These are phyloP conservation scores for Anticlea derivata DNA, from an alignment of 2,888 invertebrate genomes.

Conservation along the genomic window DNA sequence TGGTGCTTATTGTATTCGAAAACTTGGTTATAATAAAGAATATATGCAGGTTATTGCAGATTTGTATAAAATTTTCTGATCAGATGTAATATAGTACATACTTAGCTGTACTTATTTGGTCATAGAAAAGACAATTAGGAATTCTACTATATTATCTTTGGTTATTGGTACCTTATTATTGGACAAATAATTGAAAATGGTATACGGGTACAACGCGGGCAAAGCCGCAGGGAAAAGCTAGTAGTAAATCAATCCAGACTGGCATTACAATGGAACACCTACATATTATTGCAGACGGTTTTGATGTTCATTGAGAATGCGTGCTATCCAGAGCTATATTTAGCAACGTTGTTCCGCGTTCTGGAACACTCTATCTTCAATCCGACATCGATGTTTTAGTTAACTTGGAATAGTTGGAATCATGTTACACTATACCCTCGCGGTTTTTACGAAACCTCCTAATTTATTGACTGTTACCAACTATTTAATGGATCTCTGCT, in stretches of 20 bases:
- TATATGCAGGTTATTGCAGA: no score
- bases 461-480: conserved; percentile 27
- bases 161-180: no score
- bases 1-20: no score
- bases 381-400: conserved; percentile 26
- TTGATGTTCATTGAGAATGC: conserved; percentile 34
- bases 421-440: conserved; percentile 27
- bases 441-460: conserved; percentile 29
- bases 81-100: no score
- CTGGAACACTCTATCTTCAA: conserved; percentile 42
- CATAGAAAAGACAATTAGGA: no score
- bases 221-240: no score
- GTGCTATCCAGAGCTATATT: conserved; percentile 68
- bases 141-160: no score
- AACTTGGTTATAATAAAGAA: no score
- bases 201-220: no score
- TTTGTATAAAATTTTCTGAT: no score
- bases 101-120: no score
- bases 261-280: neutral
- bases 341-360: conserved; percentile 51
- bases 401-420: conserved; percentile 18
- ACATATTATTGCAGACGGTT: neutral
- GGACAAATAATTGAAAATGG: no score
- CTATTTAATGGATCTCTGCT: conserved; percentile 28
- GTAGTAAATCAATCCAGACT: neutral